Percentiles rank a stretch among this genome's conserved stretches.
Conservation (phyloP, 2,888 invertebrate species). For the Xestia xanthographa region DNA sequence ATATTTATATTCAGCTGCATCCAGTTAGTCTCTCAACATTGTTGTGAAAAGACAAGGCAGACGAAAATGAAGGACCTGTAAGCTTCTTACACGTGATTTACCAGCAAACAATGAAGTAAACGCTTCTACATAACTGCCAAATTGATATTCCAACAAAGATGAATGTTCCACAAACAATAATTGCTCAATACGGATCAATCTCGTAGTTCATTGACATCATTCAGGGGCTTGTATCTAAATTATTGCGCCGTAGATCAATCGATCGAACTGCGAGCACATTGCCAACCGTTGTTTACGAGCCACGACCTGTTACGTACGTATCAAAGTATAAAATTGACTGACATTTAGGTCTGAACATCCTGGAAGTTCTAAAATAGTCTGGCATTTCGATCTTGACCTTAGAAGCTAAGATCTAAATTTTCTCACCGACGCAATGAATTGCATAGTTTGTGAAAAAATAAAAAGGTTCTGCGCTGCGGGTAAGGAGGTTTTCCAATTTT, state of each 20-base stretch:
- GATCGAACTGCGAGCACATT: slow-evolving; percentile 25
- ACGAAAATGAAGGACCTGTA: not conserved
- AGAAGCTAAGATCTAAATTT: slow-evolving; percentile 12
- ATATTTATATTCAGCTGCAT: not conserved
- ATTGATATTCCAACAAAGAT: slow-evolving; percentile 9
- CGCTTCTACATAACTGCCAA: slow-evolving; percentile 10
- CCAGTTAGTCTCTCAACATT: not conserved
- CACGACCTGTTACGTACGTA: not conserved
- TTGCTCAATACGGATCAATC: slow-evolving; percentile 12
- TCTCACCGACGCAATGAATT: not conserved
- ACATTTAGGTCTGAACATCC: slow-evolving; percentile 33
- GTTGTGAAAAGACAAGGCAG: not conserved
- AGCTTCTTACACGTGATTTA: not conserved
- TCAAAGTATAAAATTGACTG: slow-evolving; percentile 33
- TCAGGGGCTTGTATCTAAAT: slow-evolving; percentile 26
- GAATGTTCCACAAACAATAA: slow-evolving; percentile 23
- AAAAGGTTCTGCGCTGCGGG: not conserved
- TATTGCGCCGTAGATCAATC: slow-evolving; percentile 39
- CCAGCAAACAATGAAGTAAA: not conserved
- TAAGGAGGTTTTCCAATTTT: not conserved
- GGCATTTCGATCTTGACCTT: slow-evolving; percentile 39
- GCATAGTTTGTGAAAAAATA: not conserved
- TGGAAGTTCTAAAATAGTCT: slow-evolving; percentile 15
- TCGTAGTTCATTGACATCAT: slow-evolving; percentile 42
- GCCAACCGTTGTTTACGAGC: slow-evolving; percentile 34